A percentile compares a stretch with the other conserved stretches of the same genome.
Evolutionary conservation across 2,888 invertebrate species (phyloP).

Genomic region (Willowsia nigromaculata): DNA sequence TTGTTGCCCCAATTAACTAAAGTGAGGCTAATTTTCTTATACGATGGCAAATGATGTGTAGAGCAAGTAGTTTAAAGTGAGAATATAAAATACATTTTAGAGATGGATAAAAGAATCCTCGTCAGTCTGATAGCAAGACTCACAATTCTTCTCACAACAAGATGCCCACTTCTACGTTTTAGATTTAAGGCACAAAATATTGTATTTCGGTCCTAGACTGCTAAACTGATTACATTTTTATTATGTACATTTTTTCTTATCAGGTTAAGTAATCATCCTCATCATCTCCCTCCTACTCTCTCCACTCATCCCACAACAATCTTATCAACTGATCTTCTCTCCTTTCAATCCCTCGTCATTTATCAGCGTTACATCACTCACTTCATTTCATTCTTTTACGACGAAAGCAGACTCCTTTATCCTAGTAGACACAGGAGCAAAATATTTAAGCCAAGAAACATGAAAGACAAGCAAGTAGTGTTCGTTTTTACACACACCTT

Average conservation of each 20-base stretch:
- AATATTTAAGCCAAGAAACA: neutral
- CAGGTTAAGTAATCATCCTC: neutral
- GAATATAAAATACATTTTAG: neutral
- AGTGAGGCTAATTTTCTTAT: conserved; percentile 6
- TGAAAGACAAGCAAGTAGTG: neutral
- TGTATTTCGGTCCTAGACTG: neutral
- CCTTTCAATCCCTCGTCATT: conserved; percentile 7
- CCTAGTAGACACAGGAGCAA: too few species aligned
- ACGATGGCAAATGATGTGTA: neutral
- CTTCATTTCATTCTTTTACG: neutral
- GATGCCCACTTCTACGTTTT: too few species aligned
- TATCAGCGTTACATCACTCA: neutral
- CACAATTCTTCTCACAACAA: too few species aligned
- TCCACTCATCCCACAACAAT: neutral
- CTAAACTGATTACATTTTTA: neutral
- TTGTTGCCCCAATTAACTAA: neutral
- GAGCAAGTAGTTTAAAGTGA: neutral
- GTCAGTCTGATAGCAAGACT: too few species aligned
- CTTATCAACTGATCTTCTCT: conserved; percentile 17
- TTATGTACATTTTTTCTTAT: neutral
- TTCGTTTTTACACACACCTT: neutral
- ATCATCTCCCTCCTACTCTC: neutral
- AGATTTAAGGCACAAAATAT: neutral
- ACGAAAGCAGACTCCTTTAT: too few species aligned
- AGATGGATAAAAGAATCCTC: too few species aligned